Conservation (phyloP, 2,113 vertebrate species). For the Cettia cetti region DNA sequence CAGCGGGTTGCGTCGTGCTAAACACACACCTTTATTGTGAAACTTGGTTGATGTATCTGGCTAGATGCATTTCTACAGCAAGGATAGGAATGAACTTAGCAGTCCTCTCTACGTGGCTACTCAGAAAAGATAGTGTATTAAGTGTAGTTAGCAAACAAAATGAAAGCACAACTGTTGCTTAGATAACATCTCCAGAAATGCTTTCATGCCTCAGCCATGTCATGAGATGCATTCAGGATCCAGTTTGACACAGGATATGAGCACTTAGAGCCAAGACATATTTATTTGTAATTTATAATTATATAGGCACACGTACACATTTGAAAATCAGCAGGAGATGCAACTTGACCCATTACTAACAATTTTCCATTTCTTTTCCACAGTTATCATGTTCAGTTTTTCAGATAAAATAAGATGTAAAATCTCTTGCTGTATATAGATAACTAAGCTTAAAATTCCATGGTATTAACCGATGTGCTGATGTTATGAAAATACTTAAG, state of each 20-base stretch:
- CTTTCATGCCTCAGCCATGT: slow-evolving; percentile 33
- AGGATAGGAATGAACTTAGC: neutral
- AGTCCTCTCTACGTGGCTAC: neutral
- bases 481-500: neutral
- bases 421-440: neutral
- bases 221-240: slow-evolving; percentile 31
- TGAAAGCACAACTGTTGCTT: slow-evolving; percentile 31
- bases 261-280: slow-evolving; percentile 14
- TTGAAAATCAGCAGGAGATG: slow-evolving; percentile 2
- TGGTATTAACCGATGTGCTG: neutral
- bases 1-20: neutral
- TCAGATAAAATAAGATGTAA: neutral
- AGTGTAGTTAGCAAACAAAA: neutral
- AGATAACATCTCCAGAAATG: slow-evolving; percentile 11
- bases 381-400: neutral
- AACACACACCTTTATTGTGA: neutral
- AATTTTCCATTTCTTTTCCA: neutral
- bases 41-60: neutral
- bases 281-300: slow-evolving; percentile 55
- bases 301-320: neutral
- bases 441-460: neutral
- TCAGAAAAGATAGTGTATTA: neutral
- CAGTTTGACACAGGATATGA: slow-evolving; percentile 26
- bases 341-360: neutral
- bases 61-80: neutral